Evolutionary conservation across 2,888 invertebrate genomes (phyloP).

Genomic region (Agrotis exclamationis): DNA sequence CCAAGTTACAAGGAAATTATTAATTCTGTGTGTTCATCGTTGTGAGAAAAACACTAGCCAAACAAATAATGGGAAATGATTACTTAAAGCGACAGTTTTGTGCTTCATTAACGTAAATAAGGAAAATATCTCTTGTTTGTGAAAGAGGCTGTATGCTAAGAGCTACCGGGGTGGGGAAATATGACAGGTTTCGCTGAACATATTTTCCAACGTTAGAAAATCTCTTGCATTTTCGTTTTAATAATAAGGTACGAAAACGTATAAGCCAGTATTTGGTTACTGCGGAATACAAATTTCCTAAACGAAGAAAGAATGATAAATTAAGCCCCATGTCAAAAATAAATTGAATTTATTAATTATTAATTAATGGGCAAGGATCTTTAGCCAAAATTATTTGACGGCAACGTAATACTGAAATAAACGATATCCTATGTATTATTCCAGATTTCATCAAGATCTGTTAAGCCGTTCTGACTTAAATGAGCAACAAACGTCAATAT

Average conservation of each 20-base stretch:
- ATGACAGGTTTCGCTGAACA: background rate
- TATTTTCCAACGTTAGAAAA: background rate
- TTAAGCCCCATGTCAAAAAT: background rate
- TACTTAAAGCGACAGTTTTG: slow-evolving; percentile 19
- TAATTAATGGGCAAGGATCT: no score
- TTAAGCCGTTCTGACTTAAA: no score
- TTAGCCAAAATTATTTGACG: no score
- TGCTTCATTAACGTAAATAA: slow-evolving; percentile 20
- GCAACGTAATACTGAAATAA: background rate
- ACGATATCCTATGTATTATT: no score
- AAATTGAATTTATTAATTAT: background rate
- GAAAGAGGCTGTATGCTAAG: background rate
- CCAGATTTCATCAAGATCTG: no score
- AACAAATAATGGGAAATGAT: slow-evolving; percentile 25
- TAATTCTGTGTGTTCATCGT: slow-evolving; percentile 1
- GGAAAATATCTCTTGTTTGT: slow-evolving; percentile 14
- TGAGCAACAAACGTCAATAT: no score
- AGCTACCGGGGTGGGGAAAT: background rate
- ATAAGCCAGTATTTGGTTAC: background rate
- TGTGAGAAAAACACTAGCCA: slow-evolving; percentile 25
- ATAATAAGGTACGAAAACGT: background rate
- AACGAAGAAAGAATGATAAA: background rate
- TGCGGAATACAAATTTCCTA: background rate
- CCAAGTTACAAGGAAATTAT: slow-evolving; percentile 7
- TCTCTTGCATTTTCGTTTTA: background rate